A percentile compares a stretch with the other conserved stretches of the same genome.
Conservation (phyloP, 1,140 invertebrate genomes). For the Helicoverpa zea region DNA sequence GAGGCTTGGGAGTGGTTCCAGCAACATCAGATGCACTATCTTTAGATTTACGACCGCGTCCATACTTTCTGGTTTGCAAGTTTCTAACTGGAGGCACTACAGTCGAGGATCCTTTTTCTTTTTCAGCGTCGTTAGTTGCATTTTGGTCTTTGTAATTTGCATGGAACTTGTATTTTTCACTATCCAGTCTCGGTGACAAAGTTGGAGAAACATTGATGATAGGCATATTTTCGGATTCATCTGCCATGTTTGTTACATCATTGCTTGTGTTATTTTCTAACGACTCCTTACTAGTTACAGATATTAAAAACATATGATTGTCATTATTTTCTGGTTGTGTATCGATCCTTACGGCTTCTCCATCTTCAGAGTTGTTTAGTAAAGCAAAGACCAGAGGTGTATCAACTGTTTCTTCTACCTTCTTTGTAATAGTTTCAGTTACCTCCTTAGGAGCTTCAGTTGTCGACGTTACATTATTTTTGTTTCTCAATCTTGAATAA, state of each 20-base stretch:
- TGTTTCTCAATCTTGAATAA: conserved; percentile 73
- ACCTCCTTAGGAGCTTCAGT: conserved; percentile 53
- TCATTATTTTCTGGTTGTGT: conserved; percentile 51
- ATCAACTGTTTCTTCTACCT: conserved; percentile 69
- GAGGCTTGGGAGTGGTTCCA: conserved; percentile 63
- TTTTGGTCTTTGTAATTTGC: conserved; percentile 74
- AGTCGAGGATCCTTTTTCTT: conserved; percentile 58
- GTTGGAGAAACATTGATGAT: conserved; percentile 54
- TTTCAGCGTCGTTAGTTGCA: conserved; percentile 53
- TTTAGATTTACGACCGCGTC: conserved; percentile 64
- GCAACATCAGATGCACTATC: conserved; percentile 52
- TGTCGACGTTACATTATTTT: conserved; percentile 60
- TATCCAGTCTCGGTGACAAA: conserved; percentile 62
- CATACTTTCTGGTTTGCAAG: conserved; percentile 75
- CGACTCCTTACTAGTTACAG: conserved; percentile 73
- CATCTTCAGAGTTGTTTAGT: conserved; percentile 59
- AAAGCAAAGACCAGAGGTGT: conserved; percentile 75
- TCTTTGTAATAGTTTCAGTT: conserved; percentile 64
- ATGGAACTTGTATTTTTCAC: conserved; percentile 70
- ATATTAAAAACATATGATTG: conserved; percentile 68
- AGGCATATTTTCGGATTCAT: conserved; percentile 66
- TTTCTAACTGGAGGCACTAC: conserved; percentile 71
- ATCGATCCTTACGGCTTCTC: conserved; percentile 15
- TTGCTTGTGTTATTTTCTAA: conserved; percentile 68
- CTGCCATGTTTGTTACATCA: conserved; percentile 61